Percentiles rank a stretch among this genome's conserved stretches.
phyloP scores from a whole-genome alignment of 2,113 vertebrate species.

The Elephas maximus region DNA sequence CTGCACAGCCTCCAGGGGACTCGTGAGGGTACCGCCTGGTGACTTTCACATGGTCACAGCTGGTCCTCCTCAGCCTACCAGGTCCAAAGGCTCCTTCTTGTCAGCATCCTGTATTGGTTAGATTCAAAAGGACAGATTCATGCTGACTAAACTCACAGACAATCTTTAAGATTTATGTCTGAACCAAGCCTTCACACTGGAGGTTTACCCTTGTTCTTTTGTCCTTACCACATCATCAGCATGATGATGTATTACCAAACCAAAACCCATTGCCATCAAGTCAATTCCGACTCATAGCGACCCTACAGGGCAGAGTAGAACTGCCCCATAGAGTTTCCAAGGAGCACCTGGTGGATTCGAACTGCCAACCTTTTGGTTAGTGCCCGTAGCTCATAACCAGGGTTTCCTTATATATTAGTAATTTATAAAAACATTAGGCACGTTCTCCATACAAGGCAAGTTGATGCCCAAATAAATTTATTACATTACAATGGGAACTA shows the following conservation, averaged over 20 bases:
- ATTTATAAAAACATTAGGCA: not conserved
- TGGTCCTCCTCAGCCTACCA: not conserved
- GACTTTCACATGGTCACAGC: not conserved
- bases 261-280: no score
- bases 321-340: no score
- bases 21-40: not conserved
- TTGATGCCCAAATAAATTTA: not conserved
- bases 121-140: not conserved
- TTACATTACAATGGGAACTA: not conserved
- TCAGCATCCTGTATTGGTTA: not conserved
- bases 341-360: no score
- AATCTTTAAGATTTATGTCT: not conserved
- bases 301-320: no score
- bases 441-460: slow-evolving; percentile 13
- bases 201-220: not conserved
- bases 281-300: no score
- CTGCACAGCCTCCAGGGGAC: not conserved
- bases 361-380: no score
- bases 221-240: not conserved
- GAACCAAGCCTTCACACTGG: not conserved
- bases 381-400: no score
- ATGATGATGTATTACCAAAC: no score
- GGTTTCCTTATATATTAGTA: no score
- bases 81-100: not conserved
- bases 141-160: not conserved